Base-by-base conservation (phyloP, 2,888 invertebrate species). In the Agrochola circellaris region DNA sequence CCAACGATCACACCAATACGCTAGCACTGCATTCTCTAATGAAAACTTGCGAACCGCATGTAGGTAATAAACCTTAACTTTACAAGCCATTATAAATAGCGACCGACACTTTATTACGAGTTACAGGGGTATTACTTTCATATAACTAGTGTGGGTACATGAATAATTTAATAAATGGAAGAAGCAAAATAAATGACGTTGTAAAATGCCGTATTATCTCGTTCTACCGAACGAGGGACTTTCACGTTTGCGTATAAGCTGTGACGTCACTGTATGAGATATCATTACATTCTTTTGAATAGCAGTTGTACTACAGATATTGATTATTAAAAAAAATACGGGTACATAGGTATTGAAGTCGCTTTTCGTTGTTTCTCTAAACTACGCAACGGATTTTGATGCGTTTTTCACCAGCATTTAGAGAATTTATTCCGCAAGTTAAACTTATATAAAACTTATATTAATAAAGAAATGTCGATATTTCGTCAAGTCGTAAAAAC, bases 201-300 rank as follows among this genome's bases (percentile, higher is more conserved):
- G 82, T 80, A 77, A 87, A 87, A 87, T 84, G 72, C 54, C 68
- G 62, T 75, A 79, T 82, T 82, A 84, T 80, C 80, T 87, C 75
- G 80, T 80, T 82, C 82, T 77, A 76, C 78, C 74, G 64, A 81
- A 87, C 75, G 62, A 65, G 71, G 71, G 78, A 77, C 71, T 51
- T 62, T 54, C 66, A 64, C 54, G 64, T 54, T 26, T 64, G 56
- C 51, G 45, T 62, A 61, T 75, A 67, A 42, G 42, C 56, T 62
- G n/a, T 75, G 67, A 73, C 64, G 68, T 73, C 60, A 69, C 58
- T 48, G 13, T 20, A 71, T 67, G 6, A 30, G 56, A 34, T 20
- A 51, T 64, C 26, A 48, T 62, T 62, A 82, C 56, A 51, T 34
- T n/a, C 38, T 62, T 67, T 75, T 62, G 60, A 67, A 67, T 30